Evolutionary conservation across 2,888 invertebrate species (phyloP).

Genomic region (Protophormia terraenovae): DNA sequence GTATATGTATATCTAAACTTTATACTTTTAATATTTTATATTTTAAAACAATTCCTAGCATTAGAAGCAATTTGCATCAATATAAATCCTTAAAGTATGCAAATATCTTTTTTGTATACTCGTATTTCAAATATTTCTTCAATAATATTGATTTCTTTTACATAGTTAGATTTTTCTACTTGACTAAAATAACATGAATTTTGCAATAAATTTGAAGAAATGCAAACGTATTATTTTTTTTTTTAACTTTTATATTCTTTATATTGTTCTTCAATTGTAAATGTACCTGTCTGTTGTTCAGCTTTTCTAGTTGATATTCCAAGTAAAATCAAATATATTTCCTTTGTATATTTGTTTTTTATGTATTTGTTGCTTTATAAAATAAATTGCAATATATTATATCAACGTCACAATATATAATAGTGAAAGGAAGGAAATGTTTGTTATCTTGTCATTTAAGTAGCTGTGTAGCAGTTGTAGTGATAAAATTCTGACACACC

Average conservation of each 20-base stretch:
- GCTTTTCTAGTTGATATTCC: neutral
- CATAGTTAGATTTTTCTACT: neutral
- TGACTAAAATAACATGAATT: neutral
- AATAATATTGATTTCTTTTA: neutral
- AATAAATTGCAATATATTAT: conserved; percentile 4
- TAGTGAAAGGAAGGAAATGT: neutral
- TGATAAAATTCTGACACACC: conserved; percentile 21
- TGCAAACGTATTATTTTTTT: neutral
- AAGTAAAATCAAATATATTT: neutral
- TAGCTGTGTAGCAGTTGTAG: neutral
- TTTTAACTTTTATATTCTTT: neutral
- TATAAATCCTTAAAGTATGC: neutral
- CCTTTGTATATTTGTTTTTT: neutral
- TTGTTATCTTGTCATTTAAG: neutral
- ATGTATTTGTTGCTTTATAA: neutral
- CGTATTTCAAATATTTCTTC: too few species aligned
- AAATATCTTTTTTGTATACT: neutral
- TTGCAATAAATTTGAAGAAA: neutral
- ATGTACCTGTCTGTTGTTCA: neutral
- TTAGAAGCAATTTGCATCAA: neutral
- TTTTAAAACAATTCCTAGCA: neutral
- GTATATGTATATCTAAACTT: too few species aligned
- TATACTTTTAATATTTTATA: too few species aligned
- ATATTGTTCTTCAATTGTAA: neutral
- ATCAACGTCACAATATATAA: conserved; percentile 8